Evolutionary conservation across 2,113 vertebrate species (phyloP).

Genomic region (Pogonocichla stellata): DNA sequence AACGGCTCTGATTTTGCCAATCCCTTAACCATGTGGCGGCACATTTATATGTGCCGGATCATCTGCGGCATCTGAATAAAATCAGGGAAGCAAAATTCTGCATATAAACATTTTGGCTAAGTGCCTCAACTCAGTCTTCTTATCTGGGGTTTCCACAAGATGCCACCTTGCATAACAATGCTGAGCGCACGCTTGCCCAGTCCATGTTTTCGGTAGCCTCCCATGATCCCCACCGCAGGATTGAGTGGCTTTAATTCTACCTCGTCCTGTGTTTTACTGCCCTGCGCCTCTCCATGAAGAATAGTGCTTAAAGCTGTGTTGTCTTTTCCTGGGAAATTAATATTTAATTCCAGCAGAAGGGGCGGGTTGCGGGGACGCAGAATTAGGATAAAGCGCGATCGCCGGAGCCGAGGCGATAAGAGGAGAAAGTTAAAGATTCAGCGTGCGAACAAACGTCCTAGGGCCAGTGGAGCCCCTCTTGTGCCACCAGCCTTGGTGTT

Average conservation of each 20-base stretch:
- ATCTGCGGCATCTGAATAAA: constrained; percentile 66
- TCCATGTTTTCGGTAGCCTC: constrained; percentile 20
- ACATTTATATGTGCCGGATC: constrained; percentile 36
- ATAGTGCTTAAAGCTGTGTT: neutral
- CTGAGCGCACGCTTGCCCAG: constrained; percentile 14
- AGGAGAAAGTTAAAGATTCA: constrained; percentile 20
- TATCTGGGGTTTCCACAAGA: constrained; percentile 58
- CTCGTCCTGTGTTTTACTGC: neutral
- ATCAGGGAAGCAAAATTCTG: constrained; percentile 66
- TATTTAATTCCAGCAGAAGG: constrained; percentile 27
- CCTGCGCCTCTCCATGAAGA: neutral
- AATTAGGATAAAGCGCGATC: neutral
- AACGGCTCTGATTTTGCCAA: constrained; percentile 59
- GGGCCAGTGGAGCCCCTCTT: neutral
- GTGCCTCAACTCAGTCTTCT: constrained; percentile 54
- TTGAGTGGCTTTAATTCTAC: neutral
- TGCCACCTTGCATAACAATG: constrained; percentile 60
- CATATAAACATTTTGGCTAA: constrained; percentile 67
- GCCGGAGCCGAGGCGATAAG: neutral
- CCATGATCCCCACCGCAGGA: neutral
- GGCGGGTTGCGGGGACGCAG: neutral
- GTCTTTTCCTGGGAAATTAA: neutral
- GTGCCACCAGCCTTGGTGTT: constrained; percentile 17
- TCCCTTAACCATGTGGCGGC: constrained; percentile 53
- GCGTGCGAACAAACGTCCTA: neutral